Evolutionary conservation across 2,888 invertebrate genomes (phyloP), one percentile per base, ranked within the genome.

Genomic region (Anthophora plumipes): DNA sequence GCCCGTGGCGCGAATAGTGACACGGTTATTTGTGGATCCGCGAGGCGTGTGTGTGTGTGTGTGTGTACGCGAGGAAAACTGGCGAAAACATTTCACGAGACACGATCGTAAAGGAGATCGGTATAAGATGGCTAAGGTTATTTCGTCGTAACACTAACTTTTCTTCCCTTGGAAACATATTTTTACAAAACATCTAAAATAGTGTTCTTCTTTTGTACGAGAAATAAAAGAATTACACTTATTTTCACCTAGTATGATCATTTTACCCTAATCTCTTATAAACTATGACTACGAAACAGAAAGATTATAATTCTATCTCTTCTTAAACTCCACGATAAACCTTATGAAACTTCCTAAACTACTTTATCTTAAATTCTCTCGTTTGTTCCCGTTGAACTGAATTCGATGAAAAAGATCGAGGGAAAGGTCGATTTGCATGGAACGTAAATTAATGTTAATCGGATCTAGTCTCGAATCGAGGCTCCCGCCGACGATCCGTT

Each of bases 1-100:
- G 75, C 77, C 75, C 67, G 67, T 60, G 63, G 57, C 52, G 67
- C 76, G 82, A 84, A 78, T 78, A 86, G 71, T 70, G 80, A 80
- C 81, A 77, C 68, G 54, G 75, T 59, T 86, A 86, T 86, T 86
- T 82, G 68, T 61, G 72, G 82, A 80, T 55, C 60, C 54, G 31
- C 74, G 48, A 31, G 17, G 48, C n/a, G n/a, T n/a, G n/a, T n/a
- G n/a, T n/a, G n/a, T n/a, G n/a, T n/a, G 25, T 68, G 64, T 31
- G 71, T 20, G 57, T 55, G 64, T 20, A 54, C 31, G 48, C 69
- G 63, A 67, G n/a, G 43, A 46, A 73, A 85, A 66, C 37, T 37
- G 1, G 17, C 66, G 71, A 73, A 68, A 70, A 67, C 39, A 54
- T 67, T 79, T 70, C 61, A 20, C 57, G 50, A 43, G 43, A 54